Percentiles rank a stretch among this genome's conserved stretches.
phyloP scores from a whole-genome alignment of 1,140 invertebrate genomes.

The Trichonephila clavipes region DNA sequence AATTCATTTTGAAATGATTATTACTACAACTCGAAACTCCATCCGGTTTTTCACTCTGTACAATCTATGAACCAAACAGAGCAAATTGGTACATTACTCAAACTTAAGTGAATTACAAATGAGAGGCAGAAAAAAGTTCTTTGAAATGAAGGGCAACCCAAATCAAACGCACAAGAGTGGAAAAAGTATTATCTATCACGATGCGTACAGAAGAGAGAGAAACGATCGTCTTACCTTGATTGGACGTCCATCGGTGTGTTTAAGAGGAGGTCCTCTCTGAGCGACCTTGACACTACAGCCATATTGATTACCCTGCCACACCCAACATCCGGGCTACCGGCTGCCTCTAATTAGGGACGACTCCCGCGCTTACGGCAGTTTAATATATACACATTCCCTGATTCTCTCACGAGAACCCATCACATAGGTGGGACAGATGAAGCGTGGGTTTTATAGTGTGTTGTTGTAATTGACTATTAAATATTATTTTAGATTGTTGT shows the following conservation, averaged over 20 bases:
- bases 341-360: constrained; percentile 68
- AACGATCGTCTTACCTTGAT: constrained; percentile 64
- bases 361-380: constrained; percentile 72
- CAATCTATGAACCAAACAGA: no score
- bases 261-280: constrained; percentile 6
- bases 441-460: background rate
- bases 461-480: background rate
- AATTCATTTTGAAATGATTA: no score
- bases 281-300: constrained; percentile 75
- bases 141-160: background rate
- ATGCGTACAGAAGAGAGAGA: constrained; percentile 7
- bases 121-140: background rate
- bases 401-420: background rate
- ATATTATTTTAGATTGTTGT: no score
- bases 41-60: no score
- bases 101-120: no score
- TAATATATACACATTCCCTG: background rate
- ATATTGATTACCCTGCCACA: constrained; percentile 76
- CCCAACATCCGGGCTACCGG: constrained; percentile 76
- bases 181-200: background rate
- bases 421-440: background rate
- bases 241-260: constrained; percentile 67
- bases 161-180: background rate
- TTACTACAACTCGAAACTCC: no score
- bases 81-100: no score